Evolutionary conservation across 2,797 vertebrate species (phyloP).

Genomic region (Echeneis naucrates): DNA sequence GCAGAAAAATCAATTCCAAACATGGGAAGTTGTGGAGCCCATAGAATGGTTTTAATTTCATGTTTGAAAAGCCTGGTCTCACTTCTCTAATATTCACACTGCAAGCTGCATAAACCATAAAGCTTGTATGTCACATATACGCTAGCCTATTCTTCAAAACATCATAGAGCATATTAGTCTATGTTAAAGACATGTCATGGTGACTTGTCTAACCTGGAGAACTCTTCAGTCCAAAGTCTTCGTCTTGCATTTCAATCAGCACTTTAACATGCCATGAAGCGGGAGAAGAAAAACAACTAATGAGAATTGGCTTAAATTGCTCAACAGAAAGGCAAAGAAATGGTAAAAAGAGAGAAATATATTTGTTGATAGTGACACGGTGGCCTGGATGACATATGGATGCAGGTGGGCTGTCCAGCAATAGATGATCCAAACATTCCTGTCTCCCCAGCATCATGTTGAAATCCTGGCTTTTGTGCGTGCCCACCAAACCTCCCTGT

Average conservation of each 20-base stretch:
- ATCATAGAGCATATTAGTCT: conserved; percentile 37
- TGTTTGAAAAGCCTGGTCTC: conserved; percentile 60
- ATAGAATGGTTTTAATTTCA: conserved; percentile 60
- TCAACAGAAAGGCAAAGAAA: conserved; percentile 72
- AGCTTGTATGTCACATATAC: conserved; percentile 11
- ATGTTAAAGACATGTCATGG: conserved; percentile 64
- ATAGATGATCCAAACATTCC: conserved; percentile 25
- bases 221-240: conserved; percentile 84
- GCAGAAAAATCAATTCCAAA: conserved; percentile 76
- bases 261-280: conserved; percentile 84
- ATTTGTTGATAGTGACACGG: conserved; percentile 56
- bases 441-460: conserved; percentile 15
- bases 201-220: conserved; percentile 85
- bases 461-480: conserved; percentile 13
- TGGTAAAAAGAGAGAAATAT: conserved; percentile 60
- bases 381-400: conserved; percentile 66
- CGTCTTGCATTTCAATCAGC: conserved; percentile 87
- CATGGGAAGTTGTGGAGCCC: conserved; percentile 64
- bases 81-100: conserved; percentile 52
- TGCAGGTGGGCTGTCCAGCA: conserved; percentile 36
- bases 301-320: conserved; percentile 72
- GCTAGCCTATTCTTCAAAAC: conserved; percentile 28
- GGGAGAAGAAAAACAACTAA: conserved; percentile 80
- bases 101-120: conserved; percentile 20
- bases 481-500: background rate